Base-by-base conservation (phyloP, 1,140 invertebrate species). In the Sycophaga agraensis region DNA sequence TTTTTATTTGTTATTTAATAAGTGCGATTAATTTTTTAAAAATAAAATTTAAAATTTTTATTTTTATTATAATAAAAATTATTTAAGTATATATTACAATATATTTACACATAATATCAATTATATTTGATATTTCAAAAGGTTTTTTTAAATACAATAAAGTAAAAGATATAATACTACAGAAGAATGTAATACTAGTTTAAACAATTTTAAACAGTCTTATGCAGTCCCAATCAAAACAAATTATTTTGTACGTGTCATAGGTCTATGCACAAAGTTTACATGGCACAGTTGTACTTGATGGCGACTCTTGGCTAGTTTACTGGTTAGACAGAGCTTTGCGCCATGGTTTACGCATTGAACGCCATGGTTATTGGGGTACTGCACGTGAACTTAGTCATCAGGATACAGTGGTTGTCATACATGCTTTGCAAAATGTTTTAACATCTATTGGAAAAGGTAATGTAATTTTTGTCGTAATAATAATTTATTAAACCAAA, bases 341-440 rank as follows among this genome's bases (percentile, higher is more conserved):
- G 6, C 70, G 81, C 19, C 79, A 82, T 64, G 81, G 82, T 14
- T 51, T 83, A 28, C 75, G 77, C 19, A 65, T 76, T 43, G 78
- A 78, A 54, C 73, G 79, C 46, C 74, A 81, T 69, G 85, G 84
- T 54, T 86, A 85, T 70, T 86, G 84, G 84, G 80, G 80, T 17
- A 80, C 83, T 31, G 82, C 82, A 19, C 73, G 80, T 58, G 82
- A 84, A 66, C 81, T 85, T 48, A 83, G 83, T 48, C 84, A 82
- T 64, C 83, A 83, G 59, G 79, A 81, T 48, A 81, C 82, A 3
- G 70, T 82, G 48, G 77, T 80, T 5, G 76, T 80, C 12, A 81
- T 82, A 48, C 78, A 81, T 49, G 76, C 78, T 4, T 67, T 82
- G 11, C 75, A 80, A 63, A 79, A 72, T 70, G 78, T 82, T 28